Conservation (phyloP, 2,888 invertebrate genomes). For the Chaitophorus viminalis region DNA sequence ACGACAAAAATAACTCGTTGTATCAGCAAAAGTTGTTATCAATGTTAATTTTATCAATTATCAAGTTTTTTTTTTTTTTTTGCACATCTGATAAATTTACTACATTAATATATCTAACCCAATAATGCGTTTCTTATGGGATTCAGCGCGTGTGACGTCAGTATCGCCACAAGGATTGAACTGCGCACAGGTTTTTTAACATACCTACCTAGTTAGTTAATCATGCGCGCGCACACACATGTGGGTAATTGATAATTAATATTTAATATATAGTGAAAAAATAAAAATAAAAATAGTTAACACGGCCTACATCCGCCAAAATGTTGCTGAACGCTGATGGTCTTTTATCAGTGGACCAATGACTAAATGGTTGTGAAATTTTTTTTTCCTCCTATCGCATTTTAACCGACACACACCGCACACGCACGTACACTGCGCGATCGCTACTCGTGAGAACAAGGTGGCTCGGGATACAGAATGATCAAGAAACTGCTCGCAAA, state of each 20-base stretch:
- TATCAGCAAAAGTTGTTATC: background rate
- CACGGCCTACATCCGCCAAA: constrained; percentile 33
- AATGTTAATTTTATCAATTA: no score
- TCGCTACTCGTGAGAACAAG: constrained; percentile 21
- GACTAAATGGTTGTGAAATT: constrained; percentile 39
- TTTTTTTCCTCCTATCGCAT: constrained; percentile 46
- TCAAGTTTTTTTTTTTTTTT: no score
- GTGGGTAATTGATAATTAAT: constrained; percentile 25
- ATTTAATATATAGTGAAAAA: constrained; percentile 17
- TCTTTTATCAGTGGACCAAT: constrained; percentile 57
- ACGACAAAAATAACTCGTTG: background rate
- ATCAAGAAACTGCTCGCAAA: constrained; percentile 40
- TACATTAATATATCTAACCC: background rate
- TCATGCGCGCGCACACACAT: background rate
- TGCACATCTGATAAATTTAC: background rate
- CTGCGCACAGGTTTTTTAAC: background rate
- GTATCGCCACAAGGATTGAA: background rate
- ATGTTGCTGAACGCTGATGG: constrained; percentile 34
- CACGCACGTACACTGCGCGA: constrained; percentile 14
- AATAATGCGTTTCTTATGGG: background rate
- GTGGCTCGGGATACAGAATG: constrained; percentile 15
- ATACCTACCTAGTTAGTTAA: background rate
- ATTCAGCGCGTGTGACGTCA: background rate
- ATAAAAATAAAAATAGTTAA: background rate
- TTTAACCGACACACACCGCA: constrained; percentile 49